Evolutionary conservation across 2,888 invertebrate species (phyloP), one percentile per base, ranked within the genome.

Genomic region (Dasypolia templi): DNA sequence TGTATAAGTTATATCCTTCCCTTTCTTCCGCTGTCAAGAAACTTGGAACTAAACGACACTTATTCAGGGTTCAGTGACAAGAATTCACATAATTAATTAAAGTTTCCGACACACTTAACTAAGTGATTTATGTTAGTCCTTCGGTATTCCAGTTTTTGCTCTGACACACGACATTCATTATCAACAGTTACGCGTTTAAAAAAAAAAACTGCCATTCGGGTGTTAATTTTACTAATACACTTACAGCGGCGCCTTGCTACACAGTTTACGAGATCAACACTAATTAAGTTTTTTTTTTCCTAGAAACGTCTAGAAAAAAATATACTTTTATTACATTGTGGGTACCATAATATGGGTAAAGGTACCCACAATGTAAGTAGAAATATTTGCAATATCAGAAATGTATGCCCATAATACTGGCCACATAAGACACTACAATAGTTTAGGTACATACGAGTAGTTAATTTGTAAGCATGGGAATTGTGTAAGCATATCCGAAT

Each of bases 51-150:
- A 65, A 81, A 69, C 35, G 77, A 69, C 65, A 68, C 68, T 63
- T 56, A 64, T 86, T 81, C 87, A 88, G 71, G 90, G 92, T 91
- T 91, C 91, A 89, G 81, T 83, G 91, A 87, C 83, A 91, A 89
- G 93, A 93, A 95, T 95, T 90, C 90, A 87, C 91, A 92, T 94
- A 92, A 94, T 93, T 92, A 94, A 94, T 95, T 94, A 93, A 84
- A 94, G 93, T 92, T 92, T 92, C 88, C 87, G 91, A 92, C 91
- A 90, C 89, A 90, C 90, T 90, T 88, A 91, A 88, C 92, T 87
- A 82, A 84, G 89, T 93, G 93, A 96, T 95, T 95, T 95, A 95
- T 94, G 91, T 89, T 89, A 82, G 77, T 87, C 86, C 85, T 84
- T 77, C 77, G 83, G 91, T 89, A 92, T 92, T 89, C 88, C 75